phyloP scores from a whole-genome alignment of 2,797 vertebrate genomes.

The Lutjanus campechanus region DNA sequence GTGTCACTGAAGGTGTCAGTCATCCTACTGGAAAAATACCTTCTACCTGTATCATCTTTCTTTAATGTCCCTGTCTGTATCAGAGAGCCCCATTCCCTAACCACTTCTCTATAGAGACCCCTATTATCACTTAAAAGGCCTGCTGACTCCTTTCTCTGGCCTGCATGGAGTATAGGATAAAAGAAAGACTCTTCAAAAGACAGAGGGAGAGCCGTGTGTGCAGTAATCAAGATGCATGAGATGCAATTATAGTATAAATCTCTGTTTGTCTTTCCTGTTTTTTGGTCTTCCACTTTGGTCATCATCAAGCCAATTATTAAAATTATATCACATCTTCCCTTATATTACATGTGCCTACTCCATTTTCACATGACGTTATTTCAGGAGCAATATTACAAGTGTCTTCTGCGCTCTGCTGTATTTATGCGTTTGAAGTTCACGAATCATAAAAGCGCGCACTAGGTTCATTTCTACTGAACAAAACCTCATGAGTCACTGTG shows the following conservation, averaged over 20 bases:
- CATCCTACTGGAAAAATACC: conserved; percentile 3
- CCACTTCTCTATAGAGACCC: conserved; percentile 29
- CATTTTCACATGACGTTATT: conserved; percentile 15
- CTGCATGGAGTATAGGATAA: conserved; percentile 54
- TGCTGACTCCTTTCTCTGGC: conserved; percentile 16
- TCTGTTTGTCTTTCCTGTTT: conserved; percentile 41
- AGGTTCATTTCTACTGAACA: conserved; percentile 4
- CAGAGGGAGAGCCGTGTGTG: conserved; percentile 18
- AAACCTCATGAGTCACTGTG: conserved; percentile 38
- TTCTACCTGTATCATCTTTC: neutral
- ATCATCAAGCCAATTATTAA: conserved; percentile 54
- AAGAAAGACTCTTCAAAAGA: conserved; percentile 67
- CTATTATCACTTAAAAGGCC: conserved; percentile 75
- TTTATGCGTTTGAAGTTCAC: conserved; percentile 8
- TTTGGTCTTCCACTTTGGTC: conserved; percentile 41
- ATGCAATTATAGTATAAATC: conserved; percentile 38
- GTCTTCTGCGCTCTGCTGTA: neutral
- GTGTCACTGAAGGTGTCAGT: conserved; percentile 22
- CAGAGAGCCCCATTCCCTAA: neutral
- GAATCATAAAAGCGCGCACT: neutral
- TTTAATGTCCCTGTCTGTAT: conserved; percentile 27
- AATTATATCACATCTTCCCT: conserved; percentile 20
- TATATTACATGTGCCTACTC: conserved; percentile 4
- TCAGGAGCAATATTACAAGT: neutral
- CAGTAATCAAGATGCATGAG: conserved; percentile 47